Percentiles rank a stretch among this genome's conserved stretches.
phyloP scores from a whole-genome alignment of 2,797 vertebrate species.

The Chrysolophus pictus region DNA sequence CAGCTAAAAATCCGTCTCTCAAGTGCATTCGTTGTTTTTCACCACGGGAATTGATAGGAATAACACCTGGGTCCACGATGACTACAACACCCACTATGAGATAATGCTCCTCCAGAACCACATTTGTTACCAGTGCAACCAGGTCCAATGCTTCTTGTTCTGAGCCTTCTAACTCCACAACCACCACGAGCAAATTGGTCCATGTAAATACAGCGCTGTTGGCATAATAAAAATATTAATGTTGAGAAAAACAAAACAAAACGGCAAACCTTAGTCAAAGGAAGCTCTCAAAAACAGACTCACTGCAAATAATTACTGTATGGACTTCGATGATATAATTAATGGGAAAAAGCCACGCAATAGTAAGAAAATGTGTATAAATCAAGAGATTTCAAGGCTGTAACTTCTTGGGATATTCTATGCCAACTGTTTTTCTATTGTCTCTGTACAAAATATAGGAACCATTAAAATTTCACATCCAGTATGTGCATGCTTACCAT shows the following conservation, averaged over 20 bases:
- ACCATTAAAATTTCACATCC: background rate
- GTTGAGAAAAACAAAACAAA: background rate
- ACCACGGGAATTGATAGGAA: slow-evolving; percentile 95
- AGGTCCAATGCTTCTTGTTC: slow-evolving; percentile 95
- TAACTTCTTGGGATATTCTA: background rate
- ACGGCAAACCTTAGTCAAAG: rapidly evolving
- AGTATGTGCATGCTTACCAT: background rate
- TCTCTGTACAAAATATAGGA: background rate
- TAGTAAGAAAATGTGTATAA: background rate
- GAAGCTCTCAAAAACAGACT: background rate
- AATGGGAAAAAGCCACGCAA: background rate
- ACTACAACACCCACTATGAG: slow-evolving; percentile 96
- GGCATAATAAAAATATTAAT: background rate
- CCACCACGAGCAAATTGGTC: slow-evolving; percentile 97
- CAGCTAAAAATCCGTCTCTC: slow-evolving; percentile 94
- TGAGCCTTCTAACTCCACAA: slow-evolving; percentile 93
- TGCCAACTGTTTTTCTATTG: background rate
- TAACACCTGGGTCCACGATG: slow-evolving; percentile 94
- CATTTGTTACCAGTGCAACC: slow-evolving; percentile 93
- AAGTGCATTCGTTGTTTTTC: slow-evolving; percentile 98
- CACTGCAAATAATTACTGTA: background rate
- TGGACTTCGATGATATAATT: background rate
- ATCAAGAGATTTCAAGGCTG: background rate
- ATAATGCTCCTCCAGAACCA: slow-evolving; percentile 95
- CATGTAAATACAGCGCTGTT: slow-evolving; percentile 94